A percentile compares a stretch with the other conserved stretches of the same genome.
These are phyloP conservation scores for Chaetura pelagica DNA, from an alignment of 2,113 vertebrate genomes.

Conservation along the genomic window DNA sequence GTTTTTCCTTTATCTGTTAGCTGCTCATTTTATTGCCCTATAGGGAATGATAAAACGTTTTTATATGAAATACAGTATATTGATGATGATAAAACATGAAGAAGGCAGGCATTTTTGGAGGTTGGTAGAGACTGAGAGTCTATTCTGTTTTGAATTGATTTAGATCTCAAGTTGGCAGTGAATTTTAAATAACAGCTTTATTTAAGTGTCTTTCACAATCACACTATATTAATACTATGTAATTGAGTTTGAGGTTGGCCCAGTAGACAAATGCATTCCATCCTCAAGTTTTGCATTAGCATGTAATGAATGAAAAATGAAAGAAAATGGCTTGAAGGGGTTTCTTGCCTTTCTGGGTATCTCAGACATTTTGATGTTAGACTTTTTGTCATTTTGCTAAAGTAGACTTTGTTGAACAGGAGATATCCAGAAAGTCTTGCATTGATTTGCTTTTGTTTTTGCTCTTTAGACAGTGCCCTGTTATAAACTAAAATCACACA, in stretches of 20 bases:
- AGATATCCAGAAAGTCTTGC: background rate
- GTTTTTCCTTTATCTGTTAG: background rate
- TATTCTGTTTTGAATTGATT: background rate
- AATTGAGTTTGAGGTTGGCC: background rate
- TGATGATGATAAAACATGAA: background rate
- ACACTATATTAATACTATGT: background rate
- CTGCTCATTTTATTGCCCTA: background rate
- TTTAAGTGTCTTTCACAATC: background rate
- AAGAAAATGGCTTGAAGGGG: background rate
- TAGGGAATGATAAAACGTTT: background rate
- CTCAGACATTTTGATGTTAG: background rate
- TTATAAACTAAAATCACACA: conserved; percentile 37
- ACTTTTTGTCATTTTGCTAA: background rate
- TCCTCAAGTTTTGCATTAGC: background rate
- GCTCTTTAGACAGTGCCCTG: background rate
- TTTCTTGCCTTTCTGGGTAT: background rate
- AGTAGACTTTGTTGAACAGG: background rate
- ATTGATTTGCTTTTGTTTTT: conserved; percentile 47
- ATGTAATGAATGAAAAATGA: background rate
- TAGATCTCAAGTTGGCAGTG: background rate
- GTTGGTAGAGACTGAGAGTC: background rate
- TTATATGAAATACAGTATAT: background rate
- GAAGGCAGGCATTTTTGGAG: background rate
- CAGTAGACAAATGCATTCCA: background rate
- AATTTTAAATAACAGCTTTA: background rate